Evolutionary conservation across 2,113 vertebrate genomes (phyloP).

Genomic region (Brachirus orientalis): DNA sequence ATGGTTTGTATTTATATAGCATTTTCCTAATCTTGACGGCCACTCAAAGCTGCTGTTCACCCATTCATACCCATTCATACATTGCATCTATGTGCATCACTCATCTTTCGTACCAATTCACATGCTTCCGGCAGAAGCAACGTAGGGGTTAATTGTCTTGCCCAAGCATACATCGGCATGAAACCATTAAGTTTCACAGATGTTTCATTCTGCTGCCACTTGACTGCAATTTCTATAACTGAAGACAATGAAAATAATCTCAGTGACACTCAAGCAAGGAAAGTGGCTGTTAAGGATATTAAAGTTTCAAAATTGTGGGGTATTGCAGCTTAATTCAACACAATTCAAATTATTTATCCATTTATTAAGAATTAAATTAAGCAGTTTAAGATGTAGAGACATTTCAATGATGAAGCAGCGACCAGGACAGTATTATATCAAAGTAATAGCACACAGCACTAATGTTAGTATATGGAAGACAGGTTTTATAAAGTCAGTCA

Average conservation of each 20-base stretch:
- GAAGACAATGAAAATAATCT: constrained; percentile 37
- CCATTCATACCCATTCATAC: no score
- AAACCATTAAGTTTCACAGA: neutral
- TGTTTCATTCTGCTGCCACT: constrained; percentile 30
- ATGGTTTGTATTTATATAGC: no score
- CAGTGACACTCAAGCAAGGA: constrained; percentile 15
- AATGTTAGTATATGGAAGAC: constrained; percentile 19
- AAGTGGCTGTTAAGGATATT: constrained; percentile 36
- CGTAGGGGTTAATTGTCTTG: no score
- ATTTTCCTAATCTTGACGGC: no score
- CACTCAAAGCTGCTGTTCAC: no score
- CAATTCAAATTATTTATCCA: constrained; percentile 24
- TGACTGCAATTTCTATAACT: constrained; percentile 25
- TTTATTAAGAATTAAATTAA: constrained; percentile 48
- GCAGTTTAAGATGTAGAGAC: constrained; percentile 18
- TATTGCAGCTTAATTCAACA: constrained; percentile 34
- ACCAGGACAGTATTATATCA: constrained; percentile 23
- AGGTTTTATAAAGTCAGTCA: neutral
- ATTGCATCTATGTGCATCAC: no score
- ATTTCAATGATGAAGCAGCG: constrained; percentile 43
- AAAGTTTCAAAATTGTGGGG: constrained; percentile 39
- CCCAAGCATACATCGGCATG: no score
- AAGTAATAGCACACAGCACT: constrained; percentile 15
- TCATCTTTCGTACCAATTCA: no score
- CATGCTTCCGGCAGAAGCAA: no score